Evolutionary conservation across 1,140 invertebrate species (phyloP), one percentile per base, ranked within the genome.

Genomic region (Drusus annulatus): DNA sequence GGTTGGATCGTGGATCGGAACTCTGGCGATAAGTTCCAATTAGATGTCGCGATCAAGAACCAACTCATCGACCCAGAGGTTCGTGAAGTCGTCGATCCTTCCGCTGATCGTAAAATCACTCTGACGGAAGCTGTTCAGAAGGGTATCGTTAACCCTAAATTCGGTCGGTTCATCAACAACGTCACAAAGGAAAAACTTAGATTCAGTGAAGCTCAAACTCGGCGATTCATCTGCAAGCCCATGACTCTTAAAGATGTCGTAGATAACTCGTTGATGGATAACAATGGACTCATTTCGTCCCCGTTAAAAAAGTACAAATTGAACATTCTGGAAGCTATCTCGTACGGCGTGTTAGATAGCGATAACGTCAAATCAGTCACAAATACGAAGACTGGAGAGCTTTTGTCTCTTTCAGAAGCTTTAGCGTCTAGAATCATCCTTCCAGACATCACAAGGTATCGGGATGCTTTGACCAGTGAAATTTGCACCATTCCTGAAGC

Each of bases 181-280:
- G 85, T 93, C 60, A 93, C 92, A 56, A 92, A 93, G 86, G 93
- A 96, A 86, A 94, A 93, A 86, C 85, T 98, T 45, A 91, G 93
- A 45, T 93, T 98, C 58, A 91, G 92, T 80, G 95, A 97, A 86
- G 98, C 98, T 50, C 91, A 93, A 77, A 92, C 93, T 81, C 91
- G 94, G 76, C 92, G 94, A 68, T 89, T 96, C 36, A 95, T 99
- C 79, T 91, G 94, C 21, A 97, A 96, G 89, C 97, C 97, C 0
- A 92, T 97, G 89, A 97, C 96, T 7, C 89, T 99, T 6, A 96
- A 97, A 88, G 97, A 98, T 84, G 93, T 95, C 79, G 92, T 93
- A 84, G 95, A 97, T 86, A 90, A 94, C 83, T 94, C 95, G 83
- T 89, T 97, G 68, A 91, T 98, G 82, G 95, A 96, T 84, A 93